phyloP scores from a whole-genome alignment of 2,888 invertebrate species.

The Conchocele bisecta region DNA sequence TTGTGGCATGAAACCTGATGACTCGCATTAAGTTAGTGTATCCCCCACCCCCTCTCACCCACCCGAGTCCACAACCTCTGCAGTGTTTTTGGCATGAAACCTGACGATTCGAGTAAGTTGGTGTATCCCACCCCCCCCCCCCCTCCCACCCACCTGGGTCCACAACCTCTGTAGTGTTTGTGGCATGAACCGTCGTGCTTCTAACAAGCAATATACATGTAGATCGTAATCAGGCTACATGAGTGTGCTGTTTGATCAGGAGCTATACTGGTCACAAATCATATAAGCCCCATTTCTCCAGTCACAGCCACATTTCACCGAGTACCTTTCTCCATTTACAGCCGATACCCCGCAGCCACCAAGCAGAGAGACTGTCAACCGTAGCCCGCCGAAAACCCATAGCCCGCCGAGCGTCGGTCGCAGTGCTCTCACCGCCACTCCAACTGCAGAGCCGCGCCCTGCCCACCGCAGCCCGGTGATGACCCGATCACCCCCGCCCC shows the following conservation, averaged over 20 bases:
- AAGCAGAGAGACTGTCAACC: constrained; percentile 14
- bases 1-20: constrained; percentile 86
- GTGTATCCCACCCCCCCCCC: no score
- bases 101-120: neutral
- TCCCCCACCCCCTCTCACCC: no score
- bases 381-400: neutral
- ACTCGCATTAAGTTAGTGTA: no score
- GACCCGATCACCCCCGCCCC: constrained; percentile 17
- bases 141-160: constrained; percentile 94
- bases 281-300: no score
- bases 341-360: constrained; percentile 30
- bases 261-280: no score
- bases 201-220: no score
- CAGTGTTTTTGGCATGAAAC: neutral
- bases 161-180: constrained; percentile 96
- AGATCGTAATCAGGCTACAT: no score
- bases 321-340: constrained; percentile 14
- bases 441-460: constrained; percentile 28
- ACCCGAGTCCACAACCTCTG: neutral
- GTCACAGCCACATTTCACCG: no score
- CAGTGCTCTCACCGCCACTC: constrained; percentile 16
- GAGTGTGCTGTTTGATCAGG: no score
- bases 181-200: constrained; percentile 85
- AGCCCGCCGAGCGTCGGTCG: no score
- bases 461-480: constrained; percentile 7